A percentile compares a stretch with the other conserved stretches of the same genome.
Conservation (phyloP, 2,113 vertebrate species). For the Lagopus muta region DNA sequence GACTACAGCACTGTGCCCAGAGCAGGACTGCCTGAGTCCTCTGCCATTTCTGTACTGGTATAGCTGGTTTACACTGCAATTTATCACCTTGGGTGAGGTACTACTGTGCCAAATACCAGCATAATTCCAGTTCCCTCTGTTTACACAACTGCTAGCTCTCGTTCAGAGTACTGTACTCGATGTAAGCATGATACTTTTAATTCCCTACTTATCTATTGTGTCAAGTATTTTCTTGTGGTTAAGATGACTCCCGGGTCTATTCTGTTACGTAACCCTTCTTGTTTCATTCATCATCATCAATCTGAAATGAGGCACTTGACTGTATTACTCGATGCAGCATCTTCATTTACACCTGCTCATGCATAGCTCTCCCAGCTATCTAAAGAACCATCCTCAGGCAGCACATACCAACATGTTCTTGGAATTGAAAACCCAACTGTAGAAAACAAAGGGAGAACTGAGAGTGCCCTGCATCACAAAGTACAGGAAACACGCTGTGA, state of each 20-base stretch:
- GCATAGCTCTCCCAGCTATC: not conserved
- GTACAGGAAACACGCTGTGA: not conserved
- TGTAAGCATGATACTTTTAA: not conserved
- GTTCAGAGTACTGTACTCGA: not conserved
- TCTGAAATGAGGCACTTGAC: not conserved
- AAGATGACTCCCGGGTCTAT: not conserved
- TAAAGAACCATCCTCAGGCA: not conserved
- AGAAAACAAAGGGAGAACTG: not conserved
- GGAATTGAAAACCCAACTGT: not conserved
- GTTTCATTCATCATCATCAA: not conserved
- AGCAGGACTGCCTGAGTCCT: not conserved
- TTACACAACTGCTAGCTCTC: constrained; percentile 78
- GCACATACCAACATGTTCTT: not conserved
- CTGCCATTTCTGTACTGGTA: not conserved
- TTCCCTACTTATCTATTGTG: not conserved
- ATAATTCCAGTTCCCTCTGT: constrained; percentile 83
- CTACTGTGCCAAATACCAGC: constrained; percentile 84
- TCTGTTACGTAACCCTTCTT: not conserved
- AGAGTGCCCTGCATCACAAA: not conserved
- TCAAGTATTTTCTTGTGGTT: constrained; percentile 41
- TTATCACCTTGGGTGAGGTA: constrained; percentile 83
- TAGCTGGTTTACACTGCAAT: constrained; percentile 26
- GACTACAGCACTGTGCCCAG: rapidly evolving
- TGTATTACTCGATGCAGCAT: not conserved
- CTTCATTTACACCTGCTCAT: not conserved